A percentile compares a stretch with the other conserved stretches of the same genome.
Evolutionary conservation across 2,113 vertebrate genomes (phyloP).

Genomic region (Leuciscus idus): DNA sequence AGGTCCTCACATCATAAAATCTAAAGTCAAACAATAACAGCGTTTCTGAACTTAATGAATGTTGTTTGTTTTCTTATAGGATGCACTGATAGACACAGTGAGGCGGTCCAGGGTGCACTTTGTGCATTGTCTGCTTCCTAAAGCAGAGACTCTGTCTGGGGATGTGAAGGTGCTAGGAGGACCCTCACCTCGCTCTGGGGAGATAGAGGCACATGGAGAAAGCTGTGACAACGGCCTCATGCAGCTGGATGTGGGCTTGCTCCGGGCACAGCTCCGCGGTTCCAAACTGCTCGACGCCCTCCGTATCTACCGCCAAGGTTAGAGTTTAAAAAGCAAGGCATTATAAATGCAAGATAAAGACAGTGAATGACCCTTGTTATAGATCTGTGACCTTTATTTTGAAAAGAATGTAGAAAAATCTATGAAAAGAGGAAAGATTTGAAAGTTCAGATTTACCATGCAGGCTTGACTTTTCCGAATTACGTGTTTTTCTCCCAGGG

Average conservation of each 20-base stretch:
- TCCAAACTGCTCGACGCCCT: slow-evolving; percentile 91
- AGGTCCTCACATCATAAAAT: background rate
- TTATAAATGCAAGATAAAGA: background rate
- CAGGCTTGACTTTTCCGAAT: background rate
- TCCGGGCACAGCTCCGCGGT: slow-evolving; percentile 90
- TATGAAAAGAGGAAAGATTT: background rate
- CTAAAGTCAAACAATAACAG: background rate
- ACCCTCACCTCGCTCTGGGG: slow-evolving; percentile 77
- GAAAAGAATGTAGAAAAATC: background rate
- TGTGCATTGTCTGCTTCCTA: slow-evolving; percentile 90
- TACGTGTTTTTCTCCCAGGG: background rate
- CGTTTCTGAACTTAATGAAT: background rate
- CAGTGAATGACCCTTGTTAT: background rate
- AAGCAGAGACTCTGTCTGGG: slow-evolving; percentile 76
- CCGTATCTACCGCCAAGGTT: slow-evolving; percentile 96
- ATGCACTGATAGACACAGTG: slow-evolving; percentile 94
- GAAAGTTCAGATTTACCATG: slow-evolving; percentile 8
- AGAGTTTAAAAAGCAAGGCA: slow-evolving; percentile 8
- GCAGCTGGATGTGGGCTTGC: slow-evolving; percentile 88
- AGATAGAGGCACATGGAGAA: slow-evolving; percentile 82
- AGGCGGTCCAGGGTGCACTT: slow-evolving; percentile 94
- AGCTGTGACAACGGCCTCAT: slow-evolving; percentile 88
- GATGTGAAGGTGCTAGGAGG: slow-evolving; percentile 67
- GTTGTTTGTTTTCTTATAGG: slow-evolving; percentile 69
- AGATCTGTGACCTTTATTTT: slow-evolving; percentile 22